Evolutionary conservation across 1,140 invertebrate genomes (phyloP).

Genomic region (Goniozus legneri): DNA sequence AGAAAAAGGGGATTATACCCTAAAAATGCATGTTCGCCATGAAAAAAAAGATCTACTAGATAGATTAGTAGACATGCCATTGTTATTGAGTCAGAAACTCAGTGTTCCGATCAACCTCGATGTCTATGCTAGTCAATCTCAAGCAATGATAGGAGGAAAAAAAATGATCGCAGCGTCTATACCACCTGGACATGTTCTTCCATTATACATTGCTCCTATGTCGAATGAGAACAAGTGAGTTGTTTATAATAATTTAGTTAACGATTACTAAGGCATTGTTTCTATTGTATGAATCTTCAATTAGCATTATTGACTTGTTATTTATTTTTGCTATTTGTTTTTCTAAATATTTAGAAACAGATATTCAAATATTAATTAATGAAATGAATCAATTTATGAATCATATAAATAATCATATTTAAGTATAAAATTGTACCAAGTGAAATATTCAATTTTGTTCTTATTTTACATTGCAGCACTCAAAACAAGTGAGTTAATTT

Average conservation of each 20-base stretch:
- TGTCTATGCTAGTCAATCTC: slow-evolving; percentile 66
- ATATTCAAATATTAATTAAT: too few relatives aligned
- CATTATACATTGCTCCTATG: slow-evolving; percentile 74
- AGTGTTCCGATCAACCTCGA: slow-evolving; percentile 69
- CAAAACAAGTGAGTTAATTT: slow-evolving; percentile 39
- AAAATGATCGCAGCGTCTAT: slow-evolving; percentile 67
- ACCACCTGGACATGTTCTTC: slow-evolving; percentile 61
- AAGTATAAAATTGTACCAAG: too few relatives aligned
- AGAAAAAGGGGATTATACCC: slow-evolving; percentile 92
- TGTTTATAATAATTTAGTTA: not conserved
- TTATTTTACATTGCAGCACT: slow-evolving; percentile 30
- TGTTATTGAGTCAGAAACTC: slow-evolving; percentile 77
- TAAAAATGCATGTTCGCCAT: slow-evolving; percentile 84
- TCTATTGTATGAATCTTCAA: slow-evolving; percentile 25
- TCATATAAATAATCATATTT: too few relatives aligned
- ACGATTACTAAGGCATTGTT: slow-evolving; percentile 30
- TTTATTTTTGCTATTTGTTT: slow-evolving; percentile 7
- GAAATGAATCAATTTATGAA: too few relatives aligned
- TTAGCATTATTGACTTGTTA: not conserved
- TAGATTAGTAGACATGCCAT: slow-evolving; percentile 71
- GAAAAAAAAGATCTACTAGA: slow-evolving; percentile 86
- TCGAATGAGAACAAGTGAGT: slow-evolving; percentile 69
- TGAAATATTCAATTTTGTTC: too few relatives aligned
- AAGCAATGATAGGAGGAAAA: slow-evolving; percentile 71
- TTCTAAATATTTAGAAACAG: too few relatives aligned